Base-by-base conservation (phyloP, 1,140 invertebrate species). In the Drosophila melanogaster region DNA sequence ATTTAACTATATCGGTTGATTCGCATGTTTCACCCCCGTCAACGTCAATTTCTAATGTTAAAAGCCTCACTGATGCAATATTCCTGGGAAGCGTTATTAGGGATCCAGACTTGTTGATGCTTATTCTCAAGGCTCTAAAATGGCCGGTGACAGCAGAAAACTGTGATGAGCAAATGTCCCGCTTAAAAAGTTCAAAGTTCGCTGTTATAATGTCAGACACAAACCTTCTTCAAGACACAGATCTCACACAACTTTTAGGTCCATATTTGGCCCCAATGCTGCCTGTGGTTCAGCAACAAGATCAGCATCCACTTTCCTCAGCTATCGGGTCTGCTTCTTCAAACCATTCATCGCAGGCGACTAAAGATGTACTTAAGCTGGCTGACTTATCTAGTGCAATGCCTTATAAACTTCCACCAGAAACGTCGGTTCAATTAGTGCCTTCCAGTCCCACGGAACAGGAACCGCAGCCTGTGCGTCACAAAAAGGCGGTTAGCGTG, bases 61-160 rank as follows among this genome's bases (percentile, higher is more conserved):
- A 50, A n/a, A 74, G 54, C 37, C 65, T 91, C 10, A 77, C 90
- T 6, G 90, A 92, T 26, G 58, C 83, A 4, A 81, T 92, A 58
- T 76, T 80, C 14, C 55, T 92, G 19, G 91, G 91, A 5, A 80
- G 79, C 46, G 89, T 91, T 10, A 91, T 92, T 24, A 72, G 87
- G 37, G 91, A 92, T 79, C 66, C 77, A 2, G 89, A 92, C 60
- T 59, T 92, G n/a, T 51, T 92, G 5, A 92, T 81, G 57, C 72
- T 92, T 1, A 92, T 92, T 54, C 57, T 92, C 3, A 91, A 91
- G 40, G 91, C 91, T 0, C 67, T 92, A 0, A 91, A 92, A 75
- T 92, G 91, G 91, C 85, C 90, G 19, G 73, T 90, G 2, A 83
- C 77, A 24, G 56, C 57, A 14, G 67, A 57, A 5, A 92, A 81